Percentiles rank a stretch among this genome's conserved stretches.
These are phyloP conservation scores for Anguilla obscura DNA, from an alignment of 2,797 vertebrate species.

Conservation along the genomic window DNA sequence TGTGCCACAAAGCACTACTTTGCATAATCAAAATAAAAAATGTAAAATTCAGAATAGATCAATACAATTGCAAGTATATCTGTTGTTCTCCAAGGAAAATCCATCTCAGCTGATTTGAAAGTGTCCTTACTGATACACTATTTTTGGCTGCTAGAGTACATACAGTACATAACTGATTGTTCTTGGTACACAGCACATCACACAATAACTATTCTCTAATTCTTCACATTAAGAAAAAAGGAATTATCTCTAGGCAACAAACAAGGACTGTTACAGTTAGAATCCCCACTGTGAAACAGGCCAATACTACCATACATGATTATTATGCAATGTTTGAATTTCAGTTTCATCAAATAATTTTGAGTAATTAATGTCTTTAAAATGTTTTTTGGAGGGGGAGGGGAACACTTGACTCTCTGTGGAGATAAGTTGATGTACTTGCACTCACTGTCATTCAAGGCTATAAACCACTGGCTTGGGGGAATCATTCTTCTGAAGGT, in stretches of 20 bases:
- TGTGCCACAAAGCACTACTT: too few relatives aligned
- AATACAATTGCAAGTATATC: too few relatives aligned
- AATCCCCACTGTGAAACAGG: neutral
- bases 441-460: neutral
- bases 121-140: too few relatives aligned
- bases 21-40: too few relatives aligned
- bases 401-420: neutral
- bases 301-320: neutral
- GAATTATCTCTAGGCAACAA: neutral
- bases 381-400: neutral
- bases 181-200: neutral
- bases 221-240: neutral
- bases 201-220: neutral
- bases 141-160: too few relatives aligned
- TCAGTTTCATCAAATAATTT: neutral
- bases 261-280: neutral
- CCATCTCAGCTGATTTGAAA: too few relatives aligned
- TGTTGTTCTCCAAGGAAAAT: too few relatives aligned
- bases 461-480: neutral
- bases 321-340: slow-evolving; percentile 7
- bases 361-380: neutral
- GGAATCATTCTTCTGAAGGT: neutral
- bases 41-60: too few relatives aligned
- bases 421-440: neutral
- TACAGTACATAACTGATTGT: too few relatives aligned